Base-by-base conservation (phyloP, 1,140 invertebrate genomes). In the Gonatopus flavifemur region DNA sequence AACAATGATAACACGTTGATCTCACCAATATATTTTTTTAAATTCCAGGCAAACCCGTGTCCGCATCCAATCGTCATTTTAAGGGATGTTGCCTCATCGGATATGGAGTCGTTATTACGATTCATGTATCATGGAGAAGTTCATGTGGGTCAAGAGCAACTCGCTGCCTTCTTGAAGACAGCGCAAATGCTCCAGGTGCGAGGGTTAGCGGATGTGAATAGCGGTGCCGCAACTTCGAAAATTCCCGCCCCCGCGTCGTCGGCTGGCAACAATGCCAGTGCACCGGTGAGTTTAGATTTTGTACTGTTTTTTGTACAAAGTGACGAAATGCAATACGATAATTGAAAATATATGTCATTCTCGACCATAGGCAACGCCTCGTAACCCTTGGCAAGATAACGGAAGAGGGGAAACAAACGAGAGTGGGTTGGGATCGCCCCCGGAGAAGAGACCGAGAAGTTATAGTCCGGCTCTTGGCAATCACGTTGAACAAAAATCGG, bases 61-160 rank as follows among this genome's bases (percentile, higher is more conserved):
- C 90, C 93, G 70, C 93, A 96, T 76, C 93, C 93, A 15, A 95
- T 96, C 65, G 89, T 96, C 53, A 95, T 95, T 62, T 78, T 96
- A 38, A 84, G 91, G 66, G 93, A 95, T 74, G 90, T 96, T 3
- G 85, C 88, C 46, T 86, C 91, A 64, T 85, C 90, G 63, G 92
- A 94, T 66, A 91, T 95, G 81, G 91, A 94, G 71, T 92, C 90
- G 58, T 81, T 96, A 52, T 81, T 96, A 50, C 88, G 90, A 71
- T 96, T 96, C 79, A 95, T 96, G 91, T 96, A 96, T 75, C 90
- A 93, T 75, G 93, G 93, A 32, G 93, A 96, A 79, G 93, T 96
- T 3, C 89, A 93, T 72, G 90, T 95, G 52, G 89, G 90, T 36
- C 90, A 95, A 70, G 91, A 94, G 64, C 90, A 94, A 63, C 79